These are phyloP conservation scores for Alaudala cheleensis DNA, from an alignment of 2,113 vertebrate genomes.

Conservation along the genomic window DNA sequence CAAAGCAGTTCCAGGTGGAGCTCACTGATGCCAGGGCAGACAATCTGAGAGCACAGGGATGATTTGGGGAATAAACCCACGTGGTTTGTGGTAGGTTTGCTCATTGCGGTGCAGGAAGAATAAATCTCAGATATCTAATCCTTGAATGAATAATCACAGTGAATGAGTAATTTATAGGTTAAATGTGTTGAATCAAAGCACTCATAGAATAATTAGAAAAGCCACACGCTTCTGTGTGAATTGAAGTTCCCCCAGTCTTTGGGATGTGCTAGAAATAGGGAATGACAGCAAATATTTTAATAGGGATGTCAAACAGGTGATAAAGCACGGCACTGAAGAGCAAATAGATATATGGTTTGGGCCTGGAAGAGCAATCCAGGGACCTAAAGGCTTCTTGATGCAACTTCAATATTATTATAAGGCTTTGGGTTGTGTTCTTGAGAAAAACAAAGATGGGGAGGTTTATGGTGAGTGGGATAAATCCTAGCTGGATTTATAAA, in stretches of 20 bases:
- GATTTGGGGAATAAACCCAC: neutral
- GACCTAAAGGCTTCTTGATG: neutral
- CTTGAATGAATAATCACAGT: neutral
- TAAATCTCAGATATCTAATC: neutral
- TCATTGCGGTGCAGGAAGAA: neutral
- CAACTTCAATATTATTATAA: slow-evolving; percentile 11
- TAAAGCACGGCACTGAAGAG: neutral
- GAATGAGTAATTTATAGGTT: slow-evolving; percentile 8
- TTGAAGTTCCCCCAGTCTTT: neutral
- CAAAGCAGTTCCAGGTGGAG: neutral
- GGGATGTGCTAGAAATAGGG: neutral
- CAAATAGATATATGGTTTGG: neutral
- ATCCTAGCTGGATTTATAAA: neutral
- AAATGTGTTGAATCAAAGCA: slow-evolving; percentile 9
- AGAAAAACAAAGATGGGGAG: neutral
- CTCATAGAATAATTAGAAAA: neutral
- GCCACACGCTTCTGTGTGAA: neutral
- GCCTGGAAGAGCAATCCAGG: neutral
- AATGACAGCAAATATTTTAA: slow-evolving; percentile 25
- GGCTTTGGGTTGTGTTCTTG: neutral
- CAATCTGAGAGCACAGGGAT: neutral
- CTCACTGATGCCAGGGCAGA: neutral
- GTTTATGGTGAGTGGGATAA: neutral
- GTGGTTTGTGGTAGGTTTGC: neutral
- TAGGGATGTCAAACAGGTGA: slow-evolving; percentile 10